phyloP scores from a whole-genome alignment of 2,888 invertebrate species.

The Dilophus febrilis region DNA sequence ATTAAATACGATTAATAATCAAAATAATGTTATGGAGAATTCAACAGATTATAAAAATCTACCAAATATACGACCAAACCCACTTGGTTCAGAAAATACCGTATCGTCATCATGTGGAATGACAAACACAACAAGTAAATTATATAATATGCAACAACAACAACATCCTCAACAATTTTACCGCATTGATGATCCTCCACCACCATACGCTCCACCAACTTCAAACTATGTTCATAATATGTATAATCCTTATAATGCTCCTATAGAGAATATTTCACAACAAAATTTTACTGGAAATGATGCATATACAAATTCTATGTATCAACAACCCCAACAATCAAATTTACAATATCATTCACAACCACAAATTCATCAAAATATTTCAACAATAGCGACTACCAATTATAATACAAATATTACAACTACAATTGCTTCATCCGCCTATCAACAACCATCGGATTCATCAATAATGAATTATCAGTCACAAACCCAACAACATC shows the following conservation, averaged over 20 bases:
- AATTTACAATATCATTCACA: background rate
- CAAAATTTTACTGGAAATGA: background rate
- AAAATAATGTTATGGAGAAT: slow-evolving; percentile 33
- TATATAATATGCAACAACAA: background rate
- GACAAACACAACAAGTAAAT: slow-evolving; percentile 8
- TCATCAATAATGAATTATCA: too few species aligned
- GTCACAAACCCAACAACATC: too few species aligned
- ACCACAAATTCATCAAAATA: background rate
- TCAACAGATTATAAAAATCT: slow-evolving; percentile 18
- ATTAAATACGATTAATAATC: slow-evolving; percentile 30
- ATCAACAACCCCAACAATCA: background rate
- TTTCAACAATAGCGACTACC: background rate
- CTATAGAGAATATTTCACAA: background rate
- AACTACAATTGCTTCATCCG: too few species aligned
- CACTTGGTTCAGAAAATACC: slow-evolving; percentile 49
- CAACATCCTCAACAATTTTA: too few species aligned
- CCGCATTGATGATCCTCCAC: slow-evolving; percentile 3
- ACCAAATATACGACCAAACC: slow-evolving; percentile 48
- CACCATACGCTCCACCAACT: background rate
- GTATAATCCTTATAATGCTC: background rate
- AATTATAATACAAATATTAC: background rate
- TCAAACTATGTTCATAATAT: slow-evolving; percentile 1
- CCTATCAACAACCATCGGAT: too few species aligned
- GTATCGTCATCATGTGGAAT: slow-evolving; percentile 17
- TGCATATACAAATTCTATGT: background rate